Evolutionary conservation across 1,140 invertebrate species (phyloP).

Genomic region (Dysdera silvatica): DNA sequence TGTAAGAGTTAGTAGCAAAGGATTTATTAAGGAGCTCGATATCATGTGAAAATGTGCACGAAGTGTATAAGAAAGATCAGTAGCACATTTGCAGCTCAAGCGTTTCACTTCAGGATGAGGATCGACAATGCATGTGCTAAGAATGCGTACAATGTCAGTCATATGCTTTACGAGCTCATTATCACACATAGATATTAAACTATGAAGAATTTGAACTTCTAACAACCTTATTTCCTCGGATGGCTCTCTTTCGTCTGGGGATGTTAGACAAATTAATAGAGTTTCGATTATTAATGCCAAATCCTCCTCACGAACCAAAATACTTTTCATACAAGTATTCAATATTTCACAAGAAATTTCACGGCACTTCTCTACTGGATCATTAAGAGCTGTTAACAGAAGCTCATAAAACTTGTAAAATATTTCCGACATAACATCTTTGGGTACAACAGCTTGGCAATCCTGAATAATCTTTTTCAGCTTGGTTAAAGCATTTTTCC

Average conservation of each 20-base stretch:
- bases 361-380: constrained; percentile 19
- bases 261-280: neutral
- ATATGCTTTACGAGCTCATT: constrained; percentile 57
- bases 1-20: constrained; percentile 59
- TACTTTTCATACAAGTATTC: neutral
- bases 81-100: constrained; percentile 61
- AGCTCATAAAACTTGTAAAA: too few relatives aligned
- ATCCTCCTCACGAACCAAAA: neutral
- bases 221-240: constrained; percentile 77
- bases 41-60: constrained; percentile 63
- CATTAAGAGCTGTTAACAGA: too few relatives aligned
- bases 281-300: neutral
- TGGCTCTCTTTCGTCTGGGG: constrained; percentile 18
- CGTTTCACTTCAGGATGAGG: constrained; percentile 69
- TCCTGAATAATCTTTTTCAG: too few relatives aligned
- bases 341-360: constrained; percentile 10
- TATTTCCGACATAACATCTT: too few relatives aligned
- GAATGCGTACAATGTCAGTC: constrained; percentile 64
- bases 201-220: constrained; percentile 56
- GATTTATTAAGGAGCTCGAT: constrained; percentile 61
- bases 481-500: too few relatives aligned
- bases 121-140: constrained; percentile 62
- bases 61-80: constrained; percentile 54
- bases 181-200: constrained; percentile 58
- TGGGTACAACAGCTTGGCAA: too few relatives aligned